phyloP scores from a whole-genome alignment of 2,888 invertebrate genomes.

The Flexamia atlantica region DNA sequence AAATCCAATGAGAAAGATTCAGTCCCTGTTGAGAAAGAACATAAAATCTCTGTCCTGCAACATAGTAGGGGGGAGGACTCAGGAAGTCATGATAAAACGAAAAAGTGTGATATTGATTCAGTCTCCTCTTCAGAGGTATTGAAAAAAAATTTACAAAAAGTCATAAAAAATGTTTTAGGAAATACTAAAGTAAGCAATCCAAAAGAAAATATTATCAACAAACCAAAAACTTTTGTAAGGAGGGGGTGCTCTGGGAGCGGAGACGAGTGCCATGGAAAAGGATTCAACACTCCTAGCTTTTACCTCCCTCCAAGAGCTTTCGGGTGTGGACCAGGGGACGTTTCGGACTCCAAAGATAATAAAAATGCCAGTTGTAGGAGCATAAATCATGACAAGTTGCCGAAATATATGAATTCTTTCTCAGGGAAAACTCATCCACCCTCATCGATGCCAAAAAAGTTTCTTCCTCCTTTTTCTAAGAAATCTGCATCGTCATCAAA shows the following conservation, averaged over 20 bases:
- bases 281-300: conserved; percentile 13
- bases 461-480: conserved; percentile 44
- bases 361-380: neutral
- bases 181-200: conserved; percentile 8
- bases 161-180: neutral
- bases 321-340: conserved; percentile 22
- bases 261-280: neutral
- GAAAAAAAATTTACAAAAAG: conserved; percentile 40
- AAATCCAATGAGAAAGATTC: neutral
- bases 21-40: neutral
- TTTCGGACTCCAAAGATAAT: neutral
- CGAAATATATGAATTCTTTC: neutral
- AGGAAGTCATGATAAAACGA: neutral
- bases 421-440: neutral
- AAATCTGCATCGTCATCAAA: conserved; percentile 31
- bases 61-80: neutral
- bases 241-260: conserved; percentile 7
- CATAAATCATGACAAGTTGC: neutral
- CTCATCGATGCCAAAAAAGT: neutral
- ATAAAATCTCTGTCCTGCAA: neutral
- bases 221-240: conserved; percentile 45
- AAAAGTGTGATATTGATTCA: neutral
- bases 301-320: conserved; percentile 51
- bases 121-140: conserved; percentile 12
- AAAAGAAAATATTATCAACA: conserved; percentile 37